Evolutionary conservation across 1,140 invertebrate genomes (phyloP).

Genomic region (Potamilus streckersoni): DNA sequence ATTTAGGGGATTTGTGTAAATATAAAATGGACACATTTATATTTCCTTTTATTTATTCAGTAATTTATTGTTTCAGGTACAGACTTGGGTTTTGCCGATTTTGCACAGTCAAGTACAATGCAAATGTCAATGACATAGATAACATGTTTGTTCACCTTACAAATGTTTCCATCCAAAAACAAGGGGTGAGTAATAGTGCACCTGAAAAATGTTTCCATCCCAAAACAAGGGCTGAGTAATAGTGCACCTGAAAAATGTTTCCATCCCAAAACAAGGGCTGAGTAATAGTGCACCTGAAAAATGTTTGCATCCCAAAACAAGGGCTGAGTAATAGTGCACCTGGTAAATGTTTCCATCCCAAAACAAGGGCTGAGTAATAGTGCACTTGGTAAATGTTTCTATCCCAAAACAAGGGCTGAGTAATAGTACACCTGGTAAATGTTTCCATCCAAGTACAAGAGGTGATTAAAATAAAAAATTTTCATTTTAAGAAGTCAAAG

Average conservation of each 20-base stretch:
- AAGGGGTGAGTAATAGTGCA: slow-evolving; percentile 81
- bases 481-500: no score
- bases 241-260: slow-evolving; percentile 88
- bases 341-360: slow-evolving; percentile 90
- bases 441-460: slow-evolving; percentile 90
- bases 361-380: slow-evolving; percentile 80
- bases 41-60: no score
- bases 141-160: slow-evolving; percentile 91
- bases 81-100: slow-evolving; percentile 85
- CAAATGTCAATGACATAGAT: slow-evolving; percentile 76
- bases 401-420: slow-evolving; percentile 88
- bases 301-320: slow-evolving; percentile 89
- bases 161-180: slow-evolving; percentile 90
- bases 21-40: no score
- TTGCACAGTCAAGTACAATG: slow-evolving; percentile 82
- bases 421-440: slow-evolving; percentile 82
- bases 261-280: slow-evolving; percentile 89
- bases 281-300: slow-evolving; percentile 81
- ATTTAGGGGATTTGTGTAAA: no score
- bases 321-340: slow-evolving; percentile 80
- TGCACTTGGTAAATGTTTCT: slow-evolving; percentile 88
- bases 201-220: slow-evolving; percentile 89
- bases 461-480: slow-evolving; percentile 68
- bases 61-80: slow-evolving; percentile 56
- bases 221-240: slow-evolving; percentile 82